phyloP scores from a whole-genome alignment of 1,140 invertebrate genomes.

The Chelonus insularis region DNA sequence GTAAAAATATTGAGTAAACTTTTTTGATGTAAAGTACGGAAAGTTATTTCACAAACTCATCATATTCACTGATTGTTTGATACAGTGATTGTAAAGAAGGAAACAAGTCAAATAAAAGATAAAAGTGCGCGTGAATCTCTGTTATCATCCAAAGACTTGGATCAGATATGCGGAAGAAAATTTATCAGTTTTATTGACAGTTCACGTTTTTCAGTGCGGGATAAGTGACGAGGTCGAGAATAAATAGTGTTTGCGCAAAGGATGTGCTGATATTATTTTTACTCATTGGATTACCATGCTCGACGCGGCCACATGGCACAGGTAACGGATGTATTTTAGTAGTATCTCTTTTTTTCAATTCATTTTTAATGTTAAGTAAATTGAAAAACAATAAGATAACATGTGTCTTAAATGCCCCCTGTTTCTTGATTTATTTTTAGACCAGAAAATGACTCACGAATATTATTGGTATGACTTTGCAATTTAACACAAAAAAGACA shows the following conservation, averaged over 20 bases:
- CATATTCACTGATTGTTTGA: too few relatives aligned
- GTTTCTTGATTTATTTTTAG: neutral
- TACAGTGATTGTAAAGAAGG: neutral
- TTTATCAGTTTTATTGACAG: neutral
- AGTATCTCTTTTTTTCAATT: neutral
- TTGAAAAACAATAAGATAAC: too few relatives aligned
- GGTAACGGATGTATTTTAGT: slow-evolving; percentile 40
- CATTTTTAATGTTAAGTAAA: too few relatives aligned
- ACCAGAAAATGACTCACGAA: slow-evolving; percentile 35
- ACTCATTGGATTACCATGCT: slow-evolving; percentile 51
- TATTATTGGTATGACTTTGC: slow-evolving; percentile 25
- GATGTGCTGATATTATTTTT: neutral
- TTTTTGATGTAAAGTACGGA: too few relatives aligned
- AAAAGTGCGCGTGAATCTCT: too few relatives aligned
- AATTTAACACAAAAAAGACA: neutral
- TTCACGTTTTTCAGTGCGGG: neutral
- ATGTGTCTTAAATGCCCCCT: neutral
- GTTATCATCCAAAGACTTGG: neutral
- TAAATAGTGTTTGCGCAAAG: neutral
- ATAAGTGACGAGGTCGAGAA: neutral
- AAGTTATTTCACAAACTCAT: too few relatives aligned
- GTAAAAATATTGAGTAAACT: too few relatives aligned
- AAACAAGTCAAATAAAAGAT: neutral
- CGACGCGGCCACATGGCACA: slow-evolving; percentile 46
- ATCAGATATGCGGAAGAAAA: slow-evolving; percentile 1